A percentile compares a stretch with the other conserved stretches of the same genome.
Conservation (phyloP, 2,888 invertebrate genomes). For the Polymixis lichenea region DNA sequence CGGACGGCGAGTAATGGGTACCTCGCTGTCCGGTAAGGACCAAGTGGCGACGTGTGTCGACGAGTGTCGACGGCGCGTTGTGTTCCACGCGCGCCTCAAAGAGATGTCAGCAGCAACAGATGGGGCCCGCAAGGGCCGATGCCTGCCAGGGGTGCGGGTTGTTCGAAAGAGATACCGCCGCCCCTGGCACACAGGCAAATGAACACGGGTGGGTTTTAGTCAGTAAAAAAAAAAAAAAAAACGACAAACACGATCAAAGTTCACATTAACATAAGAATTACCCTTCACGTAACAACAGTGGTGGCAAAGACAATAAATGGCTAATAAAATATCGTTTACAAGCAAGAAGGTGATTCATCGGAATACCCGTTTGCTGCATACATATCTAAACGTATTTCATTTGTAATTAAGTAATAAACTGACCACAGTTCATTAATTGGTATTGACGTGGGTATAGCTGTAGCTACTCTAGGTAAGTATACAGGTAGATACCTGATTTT, state of each 20-base stretch:
- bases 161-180: no score
- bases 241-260: conserved; percentile 1
- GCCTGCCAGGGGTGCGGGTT: no score
- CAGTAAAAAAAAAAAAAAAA: no score
- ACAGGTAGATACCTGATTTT: neutral
- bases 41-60: no score
- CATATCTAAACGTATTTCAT: conserved; percentile 7
- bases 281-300: conserved; percentile 10
- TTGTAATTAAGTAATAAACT: conserved; percentile 3
- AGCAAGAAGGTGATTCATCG: conserved; percentile 39
- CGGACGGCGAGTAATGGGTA: no score
- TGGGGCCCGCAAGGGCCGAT: no score
- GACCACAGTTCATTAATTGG: conserved; percentile 3
- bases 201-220: no score
- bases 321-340: conserved; percentile 22
- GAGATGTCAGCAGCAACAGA: no score
- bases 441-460: neutral
- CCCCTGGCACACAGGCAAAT: no score
- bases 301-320: conserved; percentile 26
- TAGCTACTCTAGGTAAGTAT: neutral
- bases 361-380: conserved; percentile 23
- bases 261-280: conserved; percentile 23
- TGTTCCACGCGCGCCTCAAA: no score
- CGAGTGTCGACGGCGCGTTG: no score
- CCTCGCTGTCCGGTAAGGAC: no score